A percentile compares a stretch with the other conserved stretches of the same genome.
These are phyloP conservation scores for Mythimna ferrago DNA, from an alignment of 2,888 invertebrate genomes.

Conservation along the genomic window DNA sequence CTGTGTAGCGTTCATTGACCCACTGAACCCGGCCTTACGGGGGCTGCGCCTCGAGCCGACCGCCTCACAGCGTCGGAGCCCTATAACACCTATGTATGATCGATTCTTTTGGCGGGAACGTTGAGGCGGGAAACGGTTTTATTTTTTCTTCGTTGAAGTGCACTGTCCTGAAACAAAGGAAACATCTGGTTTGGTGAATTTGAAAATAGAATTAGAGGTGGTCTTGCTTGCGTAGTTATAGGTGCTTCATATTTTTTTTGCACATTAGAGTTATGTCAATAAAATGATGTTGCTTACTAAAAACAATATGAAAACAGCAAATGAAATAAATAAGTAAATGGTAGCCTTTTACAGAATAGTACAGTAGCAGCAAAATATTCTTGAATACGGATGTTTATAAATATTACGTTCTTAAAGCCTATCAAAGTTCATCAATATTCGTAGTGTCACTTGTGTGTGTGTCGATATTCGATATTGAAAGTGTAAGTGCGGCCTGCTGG, in stretches of 20 bases:
- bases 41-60: slow-evolving; percentile 63
- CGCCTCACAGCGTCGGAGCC: slow-evolving; percentile 57
- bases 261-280: neutral
- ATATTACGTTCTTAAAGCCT: neutral
- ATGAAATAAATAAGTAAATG: too few relatives aligned
- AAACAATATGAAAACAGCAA: neutral
- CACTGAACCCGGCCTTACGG: slow-evolving; percentile 81
- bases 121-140: slow-evolving; percentile 49
- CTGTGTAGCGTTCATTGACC: slow-evolving; percentile 86
- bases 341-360: neutral
- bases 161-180: slow-evolving; percentile 36
- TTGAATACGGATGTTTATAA: neutral
- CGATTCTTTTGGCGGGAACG: slow-evolving; percentile 61
- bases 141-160: slow-evolving; percentile 27
- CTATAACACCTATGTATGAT: slow-evolving; percentile 46
- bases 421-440: slow-evolving; percentile 11
- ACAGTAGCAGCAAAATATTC: neutral
- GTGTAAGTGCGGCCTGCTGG: slow-evolving; percentile 40
- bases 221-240: slow-evolving; percentile 31
- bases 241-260: slow-evolving; percentile 5
- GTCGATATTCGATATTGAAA: slow-evolving; percentile 35
- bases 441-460: slow-evolving; percentile 1
- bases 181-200: slow-evolving; percentile 52
- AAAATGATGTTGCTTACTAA: neutral
- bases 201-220: slow-evolving; percentile 50